A percentile compares a stretch with the other conserved stretches of the same genome.
Evolutionary conservation across 2,113 vertebrate genomes (phyloP).

Genomic region (Hydrolagus affinis): DNA sequence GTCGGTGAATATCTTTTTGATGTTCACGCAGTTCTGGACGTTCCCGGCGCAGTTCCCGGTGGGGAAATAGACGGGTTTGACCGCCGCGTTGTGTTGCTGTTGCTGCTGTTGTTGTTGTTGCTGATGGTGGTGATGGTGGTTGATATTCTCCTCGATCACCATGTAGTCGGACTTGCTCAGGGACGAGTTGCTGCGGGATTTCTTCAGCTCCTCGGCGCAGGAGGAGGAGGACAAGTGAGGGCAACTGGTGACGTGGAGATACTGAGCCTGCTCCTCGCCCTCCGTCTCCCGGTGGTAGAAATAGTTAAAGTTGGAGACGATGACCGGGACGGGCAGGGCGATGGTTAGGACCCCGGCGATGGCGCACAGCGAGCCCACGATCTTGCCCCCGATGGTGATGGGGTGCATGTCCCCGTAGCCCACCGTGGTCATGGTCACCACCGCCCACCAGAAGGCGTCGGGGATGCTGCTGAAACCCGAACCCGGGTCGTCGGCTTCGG

Average conservation of each 20-base stretch:
- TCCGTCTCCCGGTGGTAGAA: neutral
- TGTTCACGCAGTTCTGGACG: neutral
- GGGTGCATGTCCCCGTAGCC: neutral
- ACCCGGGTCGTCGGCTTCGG: constrained; percentile 83
- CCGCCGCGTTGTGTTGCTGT: no score
- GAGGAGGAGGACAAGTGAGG: neutral
- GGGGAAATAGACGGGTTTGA: neutral
- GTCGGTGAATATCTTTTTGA: neutral
- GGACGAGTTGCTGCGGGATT: neutral
- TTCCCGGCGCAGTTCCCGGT: neutral
- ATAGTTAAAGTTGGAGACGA: neutral
- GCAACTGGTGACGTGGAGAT: neutral
- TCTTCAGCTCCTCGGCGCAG: neutral
- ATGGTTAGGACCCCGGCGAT: neutral
- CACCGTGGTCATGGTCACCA: neutral
- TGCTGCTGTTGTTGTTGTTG: no score
- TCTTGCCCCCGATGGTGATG: neutral
- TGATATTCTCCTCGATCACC: neutral
- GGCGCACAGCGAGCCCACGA: neutral
- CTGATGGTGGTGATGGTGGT: neutral
- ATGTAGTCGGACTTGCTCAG: neutral
- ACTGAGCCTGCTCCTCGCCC: neutral
- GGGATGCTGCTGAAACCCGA: constrained; percentile 95
- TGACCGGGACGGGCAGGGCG: neutral
- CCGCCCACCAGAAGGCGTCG: constrained; percentile 97